Evolutionary conservation across 2,888 invertebrate genomes (phyloP), one percentile per base, ranked within the genome.

Genomic region (Sussaba pulchella): DNA sequence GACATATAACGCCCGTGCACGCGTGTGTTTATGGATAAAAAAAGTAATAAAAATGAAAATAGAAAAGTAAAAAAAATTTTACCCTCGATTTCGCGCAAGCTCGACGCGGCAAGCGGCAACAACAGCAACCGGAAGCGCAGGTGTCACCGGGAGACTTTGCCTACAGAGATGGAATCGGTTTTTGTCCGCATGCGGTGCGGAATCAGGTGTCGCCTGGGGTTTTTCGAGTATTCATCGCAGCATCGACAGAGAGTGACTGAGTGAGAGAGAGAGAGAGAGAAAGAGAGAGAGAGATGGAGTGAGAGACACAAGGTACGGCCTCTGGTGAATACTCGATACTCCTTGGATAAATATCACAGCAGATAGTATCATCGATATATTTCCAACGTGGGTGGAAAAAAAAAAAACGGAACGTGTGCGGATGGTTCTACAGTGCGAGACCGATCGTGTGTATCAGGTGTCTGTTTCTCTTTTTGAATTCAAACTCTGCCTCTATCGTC

Each of bases 121-220:
- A 31, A 31, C 1, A 8, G 9, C 52, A n/a, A n/a, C 54, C n/a
- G 39, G 36, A 6, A 14, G 24, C 36, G 8, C 41, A 66, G 45
- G 59, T 59, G 47, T 39, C 39, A 21, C 43, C 19, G 47, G n/a
- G 2, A 26, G 47, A 59, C 17, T 41, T 14, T 52, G 8, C 45
- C 12, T 43, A 8, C 14, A 47, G 64, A 52, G 54, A 69, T 63
- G 17, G 26, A 3, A 61, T 41, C 21, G 24, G 9, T 67, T 41
- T 43, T 26, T 52, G 17, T 5, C 21, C 24, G 21, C 12, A 14
- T 45, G 69, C 41, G 9, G 8, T 45, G 47, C 10, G 41, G 72
- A 67, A 67, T 67, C 78, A 72, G 66, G 72, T 61, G 66, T 61
- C 66, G 47, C n/a, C 43, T 19, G 52, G 67, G 72, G 36, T 43